Conservation (phyloP, 2,113 vertebrate species). For the Plecturocebus donacophilus region DNA sequence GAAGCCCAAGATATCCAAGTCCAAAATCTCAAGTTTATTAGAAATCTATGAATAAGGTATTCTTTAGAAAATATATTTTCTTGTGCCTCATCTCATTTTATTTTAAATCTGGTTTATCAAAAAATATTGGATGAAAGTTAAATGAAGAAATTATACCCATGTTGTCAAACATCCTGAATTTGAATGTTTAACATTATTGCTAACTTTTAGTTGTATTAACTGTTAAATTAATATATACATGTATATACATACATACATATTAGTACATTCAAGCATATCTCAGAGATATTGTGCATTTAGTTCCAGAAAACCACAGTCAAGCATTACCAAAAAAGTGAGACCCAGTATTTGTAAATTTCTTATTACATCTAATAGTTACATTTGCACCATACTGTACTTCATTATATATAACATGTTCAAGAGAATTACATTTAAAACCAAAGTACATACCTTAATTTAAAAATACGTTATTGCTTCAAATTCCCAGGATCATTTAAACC, state of each 20-base stretch:
- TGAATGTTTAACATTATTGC: not conserved
- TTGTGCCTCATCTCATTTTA: not conserved
- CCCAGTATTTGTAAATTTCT: not conserved
- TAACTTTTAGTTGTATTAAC: not conserved
- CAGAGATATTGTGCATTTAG: not conserved
- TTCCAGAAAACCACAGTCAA: not conserved
- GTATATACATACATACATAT: not conserved
- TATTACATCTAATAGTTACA: not conserved
- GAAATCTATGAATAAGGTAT: not conserved
- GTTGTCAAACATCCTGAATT: not conserved
- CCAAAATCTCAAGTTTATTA: not conserved
- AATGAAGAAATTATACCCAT: not conserved
- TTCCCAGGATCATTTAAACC: not conserved
- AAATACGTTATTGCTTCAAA: not conserved
- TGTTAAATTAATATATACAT: not conserved
- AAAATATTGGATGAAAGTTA: not conserved
- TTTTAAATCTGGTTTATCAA: not conserved
- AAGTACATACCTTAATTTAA: not conserved
- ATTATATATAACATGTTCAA: not conserved
- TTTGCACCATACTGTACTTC: not conserved
- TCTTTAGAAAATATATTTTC: not conserved
- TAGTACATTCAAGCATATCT: not conserved
- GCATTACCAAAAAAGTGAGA: not conserved
- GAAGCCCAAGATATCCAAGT: not conserved
- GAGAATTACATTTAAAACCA: not conserved